Conservation (phyloP, 2,113 vertebrate genomes). For the Rhynchopsitta pachyrhyncha region DNA sequence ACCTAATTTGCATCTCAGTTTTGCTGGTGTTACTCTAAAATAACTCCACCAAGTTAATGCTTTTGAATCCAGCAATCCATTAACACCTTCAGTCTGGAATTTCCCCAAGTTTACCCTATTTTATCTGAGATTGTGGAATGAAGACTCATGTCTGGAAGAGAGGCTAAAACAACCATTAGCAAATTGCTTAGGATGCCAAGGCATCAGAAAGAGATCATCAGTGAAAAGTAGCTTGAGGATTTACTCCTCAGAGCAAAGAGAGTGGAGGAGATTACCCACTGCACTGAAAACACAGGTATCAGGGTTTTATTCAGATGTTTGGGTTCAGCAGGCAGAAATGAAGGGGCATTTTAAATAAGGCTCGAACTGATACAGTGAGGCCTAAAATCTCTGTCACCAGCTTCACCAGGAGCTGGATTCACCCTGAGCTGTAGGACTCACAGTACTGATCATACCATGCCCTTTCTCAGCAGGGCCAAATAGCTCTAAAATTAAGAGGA, state of each 20-base stretch:
- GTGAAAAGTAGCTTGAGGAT: not conserved
- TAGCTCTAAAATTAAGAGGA: not conserved
- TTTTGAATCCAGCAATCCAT: slow-evolving; percentile 14
- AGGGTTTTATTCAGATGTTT: not conserved
- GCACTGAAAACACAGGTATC: not conserved
- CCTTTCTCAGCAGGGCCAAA: not conserved
- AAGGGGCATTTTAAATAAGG: not conserved
- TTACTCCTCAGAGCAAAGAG: not conserved
- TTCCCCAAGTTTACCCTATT: not conserved
- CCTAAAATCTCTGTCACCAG: not conserved
- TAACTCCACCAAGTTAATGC: not conserved
- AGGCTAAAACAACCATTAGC: not conserved
- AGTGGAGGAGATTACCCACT: not conserved
- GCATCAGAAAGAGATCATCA: not conserved
- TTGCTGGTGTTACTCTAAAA: not conserved
- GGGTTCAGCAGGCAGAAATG: not conserved
- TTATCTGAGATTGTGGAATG: not conserved
- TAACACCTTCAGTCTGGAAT: slow-evolving; percentile 33
- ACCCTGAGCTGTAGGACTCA: accelerated
- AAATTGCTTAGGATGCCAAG: not conserved
- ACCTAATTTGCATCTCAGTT: not conserved
- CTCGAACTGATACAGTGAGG: not conserved
- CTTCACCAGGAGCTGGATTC: not conserved
- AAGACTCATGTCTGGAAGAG: not conserved
- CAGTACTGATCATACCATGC: not conserved